Percentiles rank a stretch among this genome's conserved stretches.
Conservation (phyloP, 2,888 invertebrate genomes). For the Ophion costatus region DNA sequence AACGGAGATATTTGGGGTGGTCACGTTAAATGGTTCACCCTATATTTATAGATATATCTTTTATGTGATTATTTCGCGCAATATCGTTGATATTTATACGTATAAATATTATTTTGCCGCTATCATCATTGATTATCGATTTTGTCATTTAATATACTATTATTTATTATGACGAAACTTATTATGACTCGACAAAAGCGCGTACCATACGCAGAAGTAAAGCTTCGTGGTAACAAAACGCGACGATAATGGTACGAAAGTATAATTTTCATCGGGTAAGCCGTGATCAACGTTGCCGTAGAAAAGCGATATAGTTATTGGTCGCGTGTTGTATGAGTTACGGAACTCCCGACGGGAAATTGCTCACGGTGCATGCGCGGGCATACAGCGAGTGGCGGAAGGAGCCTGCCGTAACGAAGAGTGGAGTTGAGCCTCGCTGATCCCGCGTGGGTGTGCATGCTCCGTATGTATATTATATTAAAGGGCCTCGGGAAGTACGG, state of each 20-base stretch:
- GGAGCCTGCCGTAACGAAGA: conserved; percentile 18
- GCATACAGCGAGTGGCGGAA: neutral
- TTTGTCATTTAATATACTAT: no score
- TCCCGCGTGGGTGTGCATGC: neutral
- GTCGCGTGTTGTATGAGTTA: conserved; percentile 51
- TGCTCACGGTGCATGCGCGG: conserved; percentile 17
- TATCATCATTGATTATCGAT: no score
- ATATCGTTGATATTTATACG: no score
- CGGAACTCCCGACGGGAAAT: conserved; percentile 55
- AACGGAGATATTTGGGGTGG: no score
- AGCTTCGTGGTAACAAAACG: neutral
- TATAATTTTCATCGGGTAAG: conserved; percentile 22
- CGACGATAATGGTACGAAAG: neutral
- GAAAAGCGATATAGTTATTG: conserved; percentile 37
- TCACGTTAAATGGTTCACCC: no score
- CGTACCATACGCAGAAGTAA: neutral
- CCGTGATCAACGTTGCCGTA: neutral
- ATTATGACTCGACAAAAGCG: neutral
- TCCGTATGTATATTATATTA: conserved; percentile 19
- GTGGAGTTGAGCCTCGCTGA: conserved; percentile 6
- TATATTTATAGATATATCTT: no score
- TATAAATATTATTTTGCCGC: no score
- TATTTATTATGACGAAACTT: no score
- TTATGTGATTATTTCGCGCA: no score
- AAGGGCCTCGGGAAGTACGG: conserved; percentile 26